These are phyloP conservation scores for Chaetorhynchus papuensis DNA, from an alignment of 2,113 vertebrate species.

Conservation along the genomic window DNA sequence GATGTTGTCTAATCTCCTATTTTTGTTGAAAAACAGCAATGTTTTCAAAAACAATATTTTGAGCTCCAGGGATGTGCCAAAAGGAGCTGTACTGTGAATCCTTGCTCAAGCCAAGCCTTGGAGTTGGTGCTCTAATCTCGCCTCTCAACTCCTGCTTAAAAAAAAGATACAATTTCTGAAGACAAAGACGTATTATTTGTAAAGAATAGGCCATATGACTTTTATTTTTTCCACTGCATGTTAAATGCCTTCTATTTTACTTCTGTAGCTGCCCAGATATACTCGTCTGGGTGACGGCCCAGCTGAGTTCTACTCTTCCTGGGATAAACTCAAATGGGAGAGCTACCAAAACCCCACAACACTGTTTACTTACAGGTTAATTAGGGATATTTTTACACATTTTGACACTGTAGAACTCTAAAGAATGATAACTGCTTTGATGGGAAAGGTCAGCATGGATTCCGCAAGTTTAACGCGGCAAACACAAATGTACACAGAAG, in stretches of 20 bases:
- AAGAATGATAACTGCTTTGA: not conserved
- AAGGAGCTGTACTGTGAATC: not conserved
- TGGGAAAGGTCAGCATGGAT: not conserved
- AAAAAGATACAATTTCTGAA: constrained; percentile 29
- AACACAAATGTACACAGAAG: not conserved
- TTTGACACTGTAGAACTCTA: not conserved
- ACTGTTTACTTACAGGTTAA: constrained; percentile 17
- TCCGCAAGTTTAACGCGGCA: constrained; percentile 20
- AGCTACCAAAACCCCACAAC: not conserved
- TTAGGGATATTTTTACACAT: not conserved
- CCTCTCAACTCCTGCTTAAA: not conserved
- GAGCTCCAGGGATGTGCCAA: constrained; percentile 20
- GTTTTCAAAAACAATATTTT: constrained; percentile 59
- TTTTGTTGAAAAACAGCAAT: constrained; percentile 18
- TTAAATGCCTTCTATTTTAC: constrained; percentile 14
- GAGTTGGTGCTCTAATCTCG: not conserved
- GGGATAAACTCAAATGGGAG: not conserved
- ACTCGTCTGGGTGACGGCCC: not conserved
- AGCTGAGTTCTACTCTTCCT: not conserved
- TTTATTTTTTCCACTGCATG: not conserved
- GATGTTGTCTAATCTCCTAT: constrained; percentile 36
- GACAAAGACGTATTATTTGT: not conserved
- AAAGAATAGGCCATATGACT: not conserved
- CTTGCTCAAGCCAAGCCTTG: not conserved
- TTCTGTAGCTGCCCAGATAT: not conserved